Percentiles rank a stretch among this genome's conserved stretches.
Conservation (phyloP, 1,140 invertebrate genomes). For the Diorhabda carinulata region DNA sequence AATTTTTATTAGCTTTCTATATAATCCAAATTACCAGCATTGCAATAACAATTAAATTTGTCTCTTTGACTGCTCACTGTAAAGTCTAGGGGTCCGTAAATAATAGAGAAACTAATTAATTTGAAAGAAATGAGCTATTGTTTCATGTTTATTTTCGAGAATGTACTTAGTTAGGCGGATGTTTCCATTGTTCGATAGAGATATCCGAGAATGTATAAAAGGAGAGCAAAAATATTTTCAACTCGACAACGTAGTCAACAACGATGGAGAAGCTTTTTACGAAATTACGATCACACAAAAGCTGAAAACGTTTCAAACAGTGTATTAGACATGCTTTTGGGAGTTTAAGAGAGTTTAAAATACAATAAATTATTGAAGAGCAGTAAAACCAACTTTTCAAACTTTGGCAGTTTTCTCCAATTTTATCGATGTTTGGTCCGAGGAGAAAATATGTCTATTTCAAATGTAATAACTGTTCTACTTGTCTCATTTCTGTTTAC, state of each 20-base stretch:
- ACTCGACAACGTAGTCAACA: neutral
- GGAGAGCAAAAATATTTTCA: neutral
- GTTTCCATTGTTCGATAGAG: slow-evolving; percentile 1
- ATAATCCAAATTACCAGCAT: neutral
- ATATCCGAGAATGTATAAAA: neutral
- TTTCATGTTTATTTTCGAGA: slow-evolving; percentile 3
- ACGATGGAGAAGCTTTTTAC: slow-evolving; percentile 1
- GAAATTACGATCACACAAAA: neutral
- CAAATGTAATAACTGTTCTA: too few species aligned
- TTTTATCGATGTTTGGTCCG: too few species aligned
- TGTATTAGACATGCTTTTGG: neutral
- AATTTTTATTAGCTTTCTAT: neutral
- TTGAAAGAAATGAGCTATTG: slow-evolving; percentile 2
- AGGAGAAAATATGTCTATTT: too few species aligned
- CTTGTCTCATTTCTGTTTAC: too few species aligned
- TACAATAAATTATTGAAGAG: slow-evolving; percentile 1
- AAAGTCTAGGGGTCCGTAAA: neutral
- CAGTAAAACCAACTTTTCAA: neutral
- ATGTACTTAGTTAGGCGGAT: slow-evolving; percentile 1
- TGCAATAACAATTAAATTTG: slow-evolving; percentile 3
- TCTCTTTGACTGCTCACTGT: neutral
- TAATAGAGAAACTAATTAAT: slow-evolving; percentile 1
- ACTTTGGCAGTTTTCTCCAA: too few species aligned
- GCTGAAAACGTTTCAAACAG: neutral
- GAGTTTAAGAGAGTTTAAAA: neutral